Evolutionary conservation across 1,140 invertebrate genomes (phyloP).

Genomic region (Drosophila bipectinata): DNA sequence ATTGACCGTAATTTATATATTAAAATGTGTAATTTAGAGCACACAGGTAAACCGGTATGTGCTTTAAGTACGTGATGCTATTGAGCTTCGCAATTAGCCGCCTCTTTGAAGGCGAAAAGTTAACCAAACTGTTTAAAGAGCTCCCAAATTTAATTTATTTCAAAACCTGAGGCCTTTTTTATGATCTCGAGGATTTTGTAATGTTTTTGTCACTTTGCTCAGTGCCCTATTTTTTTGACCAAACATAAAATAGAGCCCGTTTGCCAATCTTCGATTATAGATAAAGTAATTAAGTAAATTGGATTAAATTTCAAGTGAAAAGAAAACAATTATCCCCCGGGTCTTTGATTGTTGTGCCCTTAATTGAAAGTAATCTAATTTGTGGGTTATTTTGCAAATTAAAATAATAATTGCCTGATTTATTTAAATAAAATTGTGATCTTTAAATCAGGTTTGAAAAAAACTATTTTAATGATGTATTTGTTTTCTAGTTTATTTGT

Average conservation of each 20-base stretch:
- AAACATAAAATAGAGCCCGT: background rate
- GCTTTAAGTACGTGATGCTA: conserved; percentile 34
- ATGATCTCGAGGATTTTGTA: background rate
- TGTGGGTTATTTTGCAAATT: background rate
- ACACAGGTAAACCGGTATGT: conserved; percentile 50
- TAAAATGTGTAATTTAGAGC: conserved; percentile 65
- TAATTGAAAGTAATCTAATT: background rate
- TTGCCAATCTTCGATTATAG: background rate
- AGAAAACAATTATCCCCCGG: background rate
- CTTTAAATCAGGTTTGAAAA: too few relatives aligned
- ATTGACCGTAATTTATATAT: conserved; percentile 57
- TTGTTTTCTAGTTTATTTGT: too few relatives aligned
- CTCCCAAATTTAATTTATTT: conserved; percentile 8
- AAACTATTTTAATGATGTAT: too few relatives aligned
- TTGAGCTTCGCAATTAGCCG: conserved; percentile 36
- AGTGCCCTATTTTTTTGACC: background rate
- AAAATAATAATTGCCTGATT: background rate
- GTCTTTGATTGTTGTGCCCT: background rate
- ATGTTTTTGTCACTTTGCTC: background rate
- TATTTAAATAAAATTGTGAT: too few relatives aligned
- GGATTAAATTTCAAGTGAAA: background rate
- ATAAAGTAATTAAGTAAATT: background rate
- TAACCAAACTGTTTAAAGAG: conserved; percentile 16
- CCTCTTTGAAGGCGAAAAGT: conserved; percentile 18
- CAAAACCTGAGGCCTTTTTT: conserved; percentile 13